These are phyloP conservation scores for Lota lota DNA, from an alignment of 2,113 vertebrate genomes.

Conservation along the genomic window DNA sequence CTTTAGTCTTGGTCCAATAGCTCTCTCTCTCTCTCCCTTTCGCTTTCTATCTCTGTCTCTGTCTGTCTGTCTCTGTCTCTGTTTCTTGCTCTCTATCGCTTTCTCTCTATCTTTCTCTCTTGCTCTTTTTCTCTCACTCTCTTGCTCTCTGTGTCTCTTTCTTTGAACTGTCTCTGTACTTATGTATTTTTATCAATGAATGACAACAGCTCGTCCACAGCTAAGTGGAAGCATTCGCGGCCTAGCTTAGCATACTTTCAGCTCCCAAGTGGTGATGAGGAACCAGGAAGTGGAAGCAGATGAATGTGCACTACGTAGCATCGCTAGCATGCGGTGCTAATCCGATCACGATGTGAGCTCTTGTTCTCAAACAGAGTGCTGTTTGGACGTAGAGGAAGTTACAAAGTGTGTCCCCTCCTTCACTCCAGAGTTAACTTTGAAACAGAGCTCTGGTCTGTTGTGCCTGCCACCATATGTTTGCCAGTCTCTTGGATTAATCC, in stretches of 20 bases:
- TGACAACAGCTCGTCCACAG: conserved; percentile 3
- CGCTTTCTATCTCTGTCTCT: too few relatives aligned
- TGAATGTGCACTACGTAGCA: conserved; percentile 78
- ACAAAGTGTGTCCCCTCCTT: conserved; percentile 15
- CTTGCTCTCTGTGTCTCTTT: conserved; percentile 3
- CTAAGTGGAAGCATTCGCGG: not conserved
- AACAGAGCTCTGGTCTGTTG: conserved; percentile 26
- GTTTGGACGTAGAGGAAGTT: conserved; percentile 42
- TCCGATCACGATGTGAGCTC: conserved; percentile 73
- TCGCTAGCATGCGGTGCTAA: conserved; percentile 79
- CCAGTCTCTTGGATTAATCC: conserved; percentile 43
- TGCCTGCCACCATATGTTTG: conserved; percentile 55
- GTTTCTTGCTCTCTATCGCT: too few relatives aligned
- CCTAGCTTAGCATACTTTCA: conserved; percentile 16
- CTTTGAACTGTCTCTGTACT: conserved; percentile 19
- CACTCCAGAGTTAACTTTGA: conserved; percentile 54
- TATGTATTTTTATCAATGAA: conserved; percentile 18
- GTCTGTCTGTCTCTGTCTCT: too few relatives aligned
- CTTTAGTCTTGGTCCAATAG: conserved; percentile 53
- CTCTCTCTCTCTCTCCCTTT: conserved; percentile 9
- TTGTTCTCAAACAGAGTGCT: conserved; percentile 30
- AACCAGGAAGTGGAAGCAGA: conserved; percentile 66
- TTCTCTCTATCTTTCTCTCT: too few relatives aligned
- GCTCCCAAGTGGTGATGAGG: conserved; percentile 32
- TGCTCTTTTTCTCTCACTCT: not conserved